Conservation (phyloP, 2,113 vertebrate genomes). For the Scartelaos histophorus region DNA sequence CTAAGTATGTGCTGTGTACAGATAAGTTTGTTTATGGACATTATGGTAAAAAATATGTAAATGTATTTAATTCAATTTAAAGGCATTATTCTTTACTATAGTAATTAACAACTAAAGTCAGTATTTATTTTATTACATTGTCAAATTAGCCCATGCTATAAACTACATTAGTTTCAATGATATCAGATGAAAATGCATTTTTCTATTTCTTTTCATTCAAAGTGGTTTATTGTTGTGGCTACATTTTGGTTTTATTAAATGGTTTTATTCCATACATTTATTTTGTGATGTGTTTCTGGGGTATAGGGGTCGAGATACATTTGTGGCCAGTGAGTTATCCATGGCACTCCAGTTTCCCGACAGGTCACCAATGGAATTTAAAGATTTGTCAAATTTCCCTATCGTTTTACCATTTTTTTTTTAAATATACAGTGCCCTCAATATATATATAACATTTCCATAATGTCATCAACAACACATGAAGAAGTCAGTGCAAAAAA, state of each 20-base stretch:
- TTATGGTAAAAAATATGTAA: not conserved
- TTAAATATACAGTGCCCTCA: no score
- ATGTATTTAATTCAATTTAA: not conserved
- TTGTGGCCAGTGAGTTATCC: not conserved
- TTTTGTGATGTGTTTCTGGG: not conserved
- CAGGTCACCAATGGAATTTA: no score
- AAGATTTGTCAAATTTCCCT: no score
- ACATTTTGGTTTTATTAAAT: not conserved
- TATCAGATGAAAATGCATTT: not conserved
- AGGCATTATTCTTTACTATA: not conserved
- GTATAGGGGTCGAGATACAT: not conserved
- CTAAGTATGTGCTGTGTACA: not conserved
- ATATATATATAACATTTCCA: no score
- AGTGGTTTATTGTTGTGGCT: not conserved
- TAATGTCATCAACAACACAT: no score
- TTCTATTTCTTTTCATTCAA: not conserved
- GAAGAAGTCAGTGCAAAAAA: no score
- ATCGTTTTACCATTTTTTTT: no score
- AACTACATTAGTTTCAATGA: not conserved
- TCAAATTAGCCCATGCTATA: not conserved
- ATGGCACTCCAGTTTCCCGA: no score
- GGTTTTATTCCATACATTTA: not conserved
- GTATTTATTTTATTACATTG: not conserved
- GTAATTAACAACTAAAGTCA: not conserved
- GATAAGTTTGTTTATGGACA: not conserved